Percentiles rank a stretch among this genome's conserved stretches.
Evolutionary conservation across 2,113 vertebrate species (phyloP).

Genomic region (Lamprotornis superbus): DNA sequence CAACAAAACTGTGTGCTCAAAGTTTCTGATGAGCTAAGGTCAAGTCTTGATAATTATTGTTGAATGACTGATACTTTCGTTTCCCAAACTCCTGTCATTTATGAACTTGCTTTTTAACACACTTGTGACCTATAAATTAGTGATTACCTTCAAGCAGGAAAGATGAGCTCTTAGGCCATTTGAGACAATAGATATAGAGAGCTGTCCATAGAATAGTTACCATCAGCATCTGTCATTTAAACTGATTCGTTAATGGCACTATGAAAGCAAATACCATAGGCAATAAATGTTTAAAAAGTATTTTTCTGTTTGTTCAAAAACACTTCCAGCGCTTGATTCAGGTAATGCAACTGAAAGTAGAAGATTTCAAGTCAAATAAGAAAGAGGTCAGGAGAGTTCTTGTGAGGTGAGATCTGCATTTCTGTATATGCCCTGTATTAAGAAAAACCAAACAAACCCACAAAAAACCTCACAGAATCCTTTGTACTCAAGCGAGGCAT

Average conservation of each 20-base stretch:
- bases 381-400: not conserved
- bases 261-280: not conserved
- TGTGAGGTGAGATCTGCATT: not conserved
- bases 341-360: not conserved
- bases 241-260: not conserved
- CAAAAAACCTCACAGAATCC: not conserved
- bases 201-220: not conserved
- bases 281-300: not conserved
- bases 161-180: slow-evolving; percentile 29
- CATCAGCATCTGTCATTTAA: not conserved
- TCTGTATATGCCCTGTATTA: not conserved
- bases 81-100: not conserved
- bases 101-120: not conserved
- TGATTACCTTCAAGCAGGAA: slow-evolving; percentile 4
- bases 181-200: not conserved
- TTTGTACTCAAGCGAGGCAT: not conserved
- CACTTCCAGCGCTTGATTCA: not conserved
- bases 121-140: slow-evolving; percentile 1
- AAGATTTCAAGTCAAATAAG: not conserved
- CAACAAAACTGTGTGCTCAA: not conserved
- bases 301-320: not conserved
- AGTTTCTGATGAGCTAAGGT: not conserved
- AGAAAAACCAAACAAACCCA: not conserved
- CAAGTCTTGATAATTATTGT: not conserved
- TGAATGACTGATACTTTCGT: not conserved